Percentiles rank a stretch among this genome's conserved stretches.
Evolutionary conservation across 2,888 invertebrate genomes (phyloP).

Genomic region (Choristoneura rosaceana): DNA sequence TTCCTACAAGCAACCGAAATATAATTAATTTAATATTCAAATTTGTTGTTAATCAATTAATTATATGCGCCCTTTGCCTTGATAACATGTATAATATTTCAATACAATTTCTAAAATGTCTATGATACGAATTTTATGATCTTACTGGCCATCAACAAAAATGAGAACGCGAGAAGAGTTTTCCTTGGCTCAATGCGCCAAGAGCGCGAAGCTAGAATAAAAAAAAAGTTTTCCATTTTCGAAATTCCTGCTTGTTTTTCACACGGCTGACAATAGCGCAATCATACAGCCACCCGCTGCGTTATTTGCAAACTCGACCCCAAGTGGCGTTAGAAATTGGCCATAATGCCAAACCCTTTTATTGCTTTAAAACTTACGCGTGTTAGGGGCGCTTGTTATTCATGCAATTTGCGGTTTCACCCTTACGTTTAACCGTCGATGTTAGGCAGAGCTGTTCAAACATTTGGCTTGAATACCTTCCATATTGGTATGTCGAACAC

Average conservation of each 20-base stretch:
- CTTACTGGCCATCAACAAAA: neutral
- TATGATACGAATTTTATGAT: too few relatives aligned
- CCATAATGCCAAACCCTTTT: slow-evolving; percentile 41
- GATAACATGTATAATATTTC: slow-evolving; percentile 26
- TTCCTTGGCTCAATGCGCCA: too few relatives aligned
- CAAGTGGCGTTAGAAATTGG: slow-evolving; percentile 57
- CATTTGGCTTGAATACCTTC: neutral
- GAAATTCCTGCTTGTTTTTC: slow-evolving; percentile 42
- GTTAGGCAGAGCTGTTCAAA: slow-evolving; percentile 25
- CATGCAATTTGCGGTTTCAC: slow-evolving; percentile 43
- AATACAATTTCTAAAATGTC: slow-evolving; percentile 9
- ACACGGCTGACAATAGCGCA: slow-evolving; percentile 66
- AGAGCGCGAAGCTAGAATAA: too few relatives aligned
- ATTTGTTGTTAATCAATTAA: slow-evolving; percentile 3
- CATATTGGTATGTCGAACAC: neutral
- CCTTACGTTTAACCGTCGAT: slow-evolving; percentile 39
- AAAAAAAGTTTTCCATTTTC: slow-evolving; percentile 3
- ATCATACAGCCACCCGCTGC: slow-evolving; percentile 73
- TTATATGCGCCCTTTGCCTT: slow-evolving; percentile 39
- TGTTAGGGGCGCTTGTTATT: slow-evolving; percentile 34
- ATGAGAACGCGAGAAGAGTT: neutral
- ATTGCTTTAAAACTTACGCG: slow-evolving; percentile 45
- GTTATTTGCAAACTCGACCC: slow-evolving; percentile 71
- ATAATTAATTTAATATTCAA: slow-evolving; percentile 14
- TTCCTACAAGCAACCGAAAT: neutral